Evolutionary conservation across 1,140 invertebrate species (phyloP), one percentile per base, ranked within the genome.

Genomic region (Euglossa dilemma): DNA sequence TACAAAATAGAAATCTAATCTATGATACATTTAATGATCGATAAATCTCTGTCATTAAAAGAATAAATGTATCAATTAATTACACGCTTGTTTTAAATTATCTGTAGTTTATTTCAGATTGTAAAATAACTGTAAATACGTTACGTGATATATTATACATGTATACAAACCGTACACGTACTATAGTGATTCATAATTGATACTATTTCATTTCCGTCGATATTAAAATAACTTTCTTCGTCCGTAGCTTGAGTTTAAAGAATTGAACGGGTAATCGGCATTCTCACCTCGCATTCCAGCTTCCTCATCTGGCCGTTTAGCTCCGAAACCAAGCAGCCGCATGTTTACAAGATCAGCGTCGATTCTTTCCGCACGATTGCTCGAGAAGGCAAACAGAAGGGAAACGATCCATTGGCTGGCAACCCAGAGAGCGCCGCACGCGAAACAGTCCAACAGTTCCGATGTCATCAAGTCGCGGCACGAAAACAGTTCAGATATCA

Each of bases 401-500:
- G 70, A 64, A 28, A 74, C 36, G n/a, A 80, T 80, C 70, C 78
- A 80, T 63, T 64, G 50, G 70, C 56, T 64, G 28, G 16, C 36
- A 54, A 54, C 12, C 57, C 78, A 63, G 16, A 80, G 25, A 47
- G 64, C 50, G 11, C 70, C 20, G 36, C 78, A 74, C 57, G 47
- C 70, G 36, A 80, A 80, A 74, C 36, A 74, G 23, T 80, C 57
- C n/a, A 73, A n/a, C 9, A 80, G 47, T 64, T 73, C 47, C 57
- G 78, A 80, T 73, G 36, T 73, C 78, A 80, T 80, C 47, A 43
- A 64, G 47, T 45, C 57, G n/a, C 47, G 70, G 7, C 23, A 52
- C 56, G 45, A 61, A 54, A 74, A 64, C 47, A 73, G 57, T 74
- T 54, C 59, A 54, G 28, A 23, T 63, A 63, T 73, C 69, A 20